Evolutionary conservation across 2,888 invertebrate genomes (phyloP), one percentile per base, ranked within the genome.

Genomic region (Caenorhabditis macrosperma): DNA sequence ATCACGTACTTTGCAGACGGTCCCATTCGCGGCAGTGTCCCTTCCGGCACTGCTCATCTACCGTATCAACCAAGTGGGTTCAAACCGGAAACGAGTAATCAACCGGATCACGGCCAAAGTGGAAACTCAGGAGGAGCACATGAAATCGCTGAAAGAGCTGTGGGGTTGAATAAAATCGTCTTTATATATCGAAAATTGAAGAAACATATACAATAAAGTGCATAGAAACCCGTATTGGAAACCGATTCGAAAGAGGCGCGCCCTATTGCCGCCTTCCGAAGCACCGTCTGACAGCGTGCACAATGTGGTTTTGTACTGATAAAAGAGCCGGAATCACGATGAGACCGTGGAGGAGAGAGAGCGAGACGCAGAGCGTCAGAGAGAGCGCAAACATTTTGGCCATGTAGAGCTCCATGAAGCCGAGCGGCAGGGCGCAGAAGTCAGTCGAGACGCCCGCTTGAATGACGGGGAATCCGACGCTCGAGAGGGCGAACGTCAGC

Each of bases 381-480:
- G 83, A 78, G n/a, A 71, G 44, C 1, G 81, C 81, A 48, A 81
- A 81, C 81, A 81, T 76, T 60, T 78, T 69, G 15, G 79, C 78
- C 86, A 86, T 86, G 64, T 86, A 86, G 22, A 86, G 69, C 6
- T 79, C 77, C 63, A 86, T 82, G 52, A 82, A 83, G 20, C 78
- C 75, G 30, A 86, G 78, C 17, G 81, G 78, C n/a, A 83, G 48
- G 17, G 86, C 84, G 57, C 86, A 86, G 22, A 86, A 75, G 66
- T 80, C 83, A 2, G 86, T 86, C 15, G 83, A 83, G 28, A 86
- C 44, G 28, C 86, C 86, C 7, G 86, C 86, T 75, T 86, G 86
- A 30, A 86, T 78, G n/a, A 86, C 86, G 20, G 86, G 86, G 59
- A 86, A 86, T 6, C 84, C 86, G 48, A 86, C 86, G 52, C 59